Percentiles rank a stretch among this genome's conserved stretches.
Evolutionary conservation across 2,888 invertebrate genomes (phyloP).

Genomic region (Polyploca ridens): DNA sequence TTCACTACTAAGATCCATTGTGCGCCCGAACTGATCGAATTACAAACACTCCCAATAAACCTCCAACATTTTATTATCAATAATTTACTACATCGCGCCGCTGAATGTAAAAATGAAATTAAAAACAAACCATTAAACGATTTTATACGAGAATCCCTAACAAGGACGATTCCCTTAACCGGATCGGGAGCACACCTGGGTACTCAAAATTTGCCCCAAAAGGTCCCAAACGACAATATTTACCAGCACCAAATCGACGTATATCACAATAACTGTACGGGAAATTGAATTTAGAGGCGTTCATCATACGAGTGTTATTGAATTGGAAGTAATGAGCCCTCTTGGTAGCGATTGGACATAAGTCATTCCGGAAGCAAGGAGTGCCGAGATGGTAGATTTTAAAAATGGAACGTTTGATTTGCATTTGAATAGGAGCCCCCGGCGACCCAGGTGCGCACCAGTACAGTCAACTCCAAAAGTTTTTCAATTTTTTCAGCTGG

Average conservation of each 20-base stretch:
- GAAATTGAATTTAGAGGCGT: conserved; percentile 32
- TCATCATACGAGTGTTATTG: conserved; percentile 42
- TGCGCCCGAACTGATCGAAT: conserved; percentile 47
- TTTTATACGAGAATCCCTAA: conserved; percentile 82
- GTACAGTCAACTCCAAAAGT: conserved; percentile 73
- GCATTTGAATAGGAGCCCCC: conserved; percentile 84
- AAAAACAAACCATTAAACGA: conserved; percentile 85
- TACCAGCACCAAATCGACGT: conserved; percentile 41
- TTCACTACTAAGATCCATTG: conserved; percentile 50
- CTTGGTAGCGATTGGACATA: conserved; percentile 74
- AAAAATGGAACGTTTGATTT: conserved; percentile 85
- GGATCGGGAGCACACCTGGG: conserved; percentile 85
- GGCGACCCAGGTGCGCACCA: conserved; percentile 81
- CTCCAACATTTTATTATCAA: conserved; percentile 68
- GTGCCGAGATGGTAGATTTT: conserved; percentile 83
- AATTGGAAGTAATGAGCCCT: conserved; percentile 35
- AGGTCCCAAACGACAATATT: conserved; percentile 78
- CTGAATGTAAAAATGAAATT: conserved; percentile 80
- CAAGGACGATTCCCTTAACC: conserved; percentile 84
- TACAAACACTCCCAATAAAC: conserved; percentile 69
- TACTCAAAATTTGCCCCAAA: conserved; percentile 81
- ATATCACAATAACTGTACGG: conserved; percentile 33
- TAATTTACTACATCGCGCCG: conserved; percentile 73
- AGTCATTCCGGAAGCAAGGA: conserved; percentile 81
- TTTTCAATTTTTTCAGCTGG: conserved; percentile 52